These are phyloP conservation scores for Andricus quercusramuli DNA, from an alignment of 2,888 invertebrate species.

Conservation along the genomic window DNA sequence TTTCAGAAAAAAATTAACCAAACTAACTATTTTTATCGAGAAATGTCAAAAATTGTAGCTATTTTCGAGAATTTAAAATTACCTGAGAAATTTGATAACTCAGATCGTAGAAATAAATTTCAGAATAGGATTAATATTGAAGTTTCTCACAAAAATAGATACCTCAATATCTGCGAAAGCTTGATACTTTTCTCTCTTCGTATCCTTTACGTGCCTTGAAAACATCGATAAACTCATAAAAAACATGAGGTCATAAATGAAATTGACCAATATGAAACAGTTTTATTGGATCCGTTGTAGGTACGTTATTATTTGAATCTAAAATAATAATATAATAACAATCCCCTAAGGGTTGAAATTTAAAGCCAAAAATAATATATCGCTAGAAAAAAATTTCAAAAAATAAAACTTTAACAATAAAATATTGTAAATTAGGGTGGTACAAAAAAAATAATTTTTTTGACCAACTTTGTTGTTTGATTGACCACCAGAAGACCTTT, in stretches of 20 bases:
- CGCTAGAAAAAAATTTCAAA: too few species aligned
- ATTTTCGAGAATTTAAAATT: background rate
- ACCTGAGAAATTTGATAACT: background rate
- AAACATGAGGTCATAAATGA: conserved; percentile 36
- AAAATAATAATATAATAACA: background rate
- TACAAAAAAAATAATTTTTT: too few species aligned
- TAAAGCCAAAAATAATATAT: too few species aligned
- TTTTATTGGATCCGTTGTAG: conserved; percentile 32
- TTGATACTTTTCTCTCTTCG: conserved; percentile 32
- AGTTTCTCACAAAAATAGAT: conserved; percentile 25
- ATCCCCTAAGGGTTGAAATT: too few species aligned
- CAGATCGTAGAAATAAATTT: background rate
- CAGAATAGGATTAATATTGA: conserved; percentile 13
- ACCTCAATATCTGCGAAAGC: conserved; percentile 23
- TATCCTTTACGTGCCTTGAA: conserved; percentile 36
- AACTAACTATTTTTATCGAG: too few species aligned
- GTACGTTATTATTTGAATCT: conserved; percentile 36
- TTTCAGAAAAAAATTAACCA: too few species aligned
- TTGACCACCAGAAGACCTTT: too few species aligned
- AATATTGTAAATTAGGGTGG: too few species aligned
- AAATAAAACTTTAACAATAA: too few species aligned
- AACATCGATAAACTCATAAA: conserved; percentile 27
- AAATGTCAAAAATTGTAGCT: background rate
- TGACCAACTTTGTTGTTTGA: too few species aligned
- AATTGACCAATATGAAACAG: conserved; percentile 43